Percentiles rank a stretch among this genome's conserved stretches.
phyloP scores from a whole-genome alignment of 2,888 invertebrate species.

The Agrilus mali region DNA sequence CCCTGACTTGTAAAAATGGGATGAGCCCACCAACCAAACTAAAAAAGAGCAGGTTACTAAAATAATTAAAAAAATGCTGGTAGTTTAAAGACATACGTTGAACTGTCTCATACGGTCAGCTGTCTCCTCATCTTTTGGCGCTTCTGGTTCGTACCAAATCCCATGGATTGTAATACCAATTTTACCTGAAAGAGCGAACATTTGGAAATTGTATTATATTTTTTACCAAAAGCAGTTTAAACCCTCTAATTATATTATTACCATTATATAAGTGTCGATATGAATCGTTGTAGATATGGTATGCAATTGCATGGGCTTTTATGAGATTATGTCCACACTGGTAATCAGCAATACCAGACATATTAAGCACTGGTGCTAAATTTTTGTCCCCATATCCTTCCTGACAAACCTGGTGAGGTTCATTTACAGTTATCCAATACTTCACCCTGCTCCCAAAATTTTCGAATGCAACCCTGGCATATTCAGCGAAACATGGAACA shows the following conservation, averaged over 20 bases:
- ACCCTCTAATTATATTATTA: conserved; percentile 15
- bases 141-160: conserved; percentile 38
- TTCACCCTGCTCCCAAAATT: conserved; percentile 25
- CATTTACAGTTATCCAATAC: conserved; percentile 41
- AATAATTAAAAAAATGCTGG: not conserved
- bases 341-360: conserved; percentile 44
- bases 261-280: conserved; percentile 42
- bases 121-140: conserved; percentile 42
- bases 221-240: not conserved
- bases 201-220: not conserved
- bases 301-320: conserved; percentile 51
- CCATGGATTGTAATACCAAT: conserved; percentile 41
- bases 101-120: conserved; percentile 43
- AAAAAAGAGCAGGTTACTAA: conserved; percentile 10
- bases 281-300: conserved; percentile 45
- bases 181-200: conserved; percentile 31
- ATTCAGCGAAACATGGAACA: conserved; percentile 42
- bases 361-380: conserved; percentile 27
- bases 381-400: conserved; percentile 21
- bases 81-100: conserved; percentile 27
- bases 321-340: conserved; percentile 49
- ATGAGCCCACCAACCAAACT: conserved; percentile 54
- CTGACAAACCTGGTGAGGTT: conserved; percentile 28
- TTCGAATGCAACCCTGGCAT: conserved; percentile 35
- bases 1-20: conserved; percentile 51